phyloP scores from a whole-genome alignment of 1,140 invertebrate genomes.

The Drusus annulatus region DNA sequence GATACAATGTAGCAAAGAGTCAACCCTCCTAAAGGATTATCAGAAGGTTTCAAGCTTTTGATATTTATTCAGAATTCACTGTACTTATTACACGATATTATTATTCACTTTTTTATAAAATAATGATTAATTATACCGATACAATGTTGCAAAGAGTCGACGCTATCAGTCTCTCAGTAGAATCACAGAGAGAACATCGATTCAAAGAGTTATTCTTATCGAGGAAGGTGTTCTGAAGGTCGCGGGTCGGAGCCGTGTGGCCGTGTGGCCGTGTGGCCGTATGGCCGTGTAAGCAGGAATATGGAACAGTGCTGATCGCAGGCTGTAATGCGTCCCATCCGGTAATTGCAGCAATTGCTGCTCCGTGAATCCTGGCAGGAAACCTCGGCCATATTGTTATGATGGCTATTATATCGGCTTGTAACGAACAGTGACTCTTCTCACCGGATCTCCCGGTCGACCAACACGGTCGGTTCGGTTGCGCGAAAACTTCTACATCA shows the following conservation, averaged over 20 bases:
- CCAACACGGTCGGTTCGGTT: too few species aligned
- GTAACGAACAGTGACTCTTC: constrained; percentile 26
- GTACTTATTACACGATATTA: too few species aligned
- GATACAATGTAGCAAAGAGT: too few species aligned
- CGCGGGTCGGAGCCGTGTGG: neutral
- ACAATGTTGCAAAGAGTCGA: too few species aligned
- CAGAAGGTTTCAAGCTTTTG: neutral
- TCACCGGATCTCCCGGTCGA: neutral
- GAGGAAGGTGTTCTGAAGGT: constrained; percentile 40
- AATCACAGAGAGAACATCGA: too few species aligned
- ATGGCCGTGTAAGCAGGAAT: constrained; percentile 27
- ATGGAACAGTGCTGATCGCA: constrained; percentile 32
- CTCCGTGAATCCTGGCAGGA: constrained; percentile 29
- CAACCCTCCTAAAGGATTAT: neutral
- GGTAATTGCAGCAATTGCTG: constrained; percentile 50
- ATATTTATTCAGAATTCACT: neutral
- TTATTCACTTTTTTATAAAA: too few species aligned
- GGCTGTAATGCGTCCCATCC: constrained; percentile 46
- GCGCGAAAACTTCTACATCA: too few species aligned
- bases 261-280: too few species aligned
- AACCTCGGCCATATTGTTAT: constrained; percentile 39
- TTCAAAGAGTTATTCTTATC: constrained; percentile 17
- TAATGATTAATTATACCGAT: too few species aligned
- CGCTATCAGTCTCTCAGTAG: too few species aligned
- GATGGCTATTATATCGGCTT: constrained; percentile 36